A percentile compares a stretch with the other conserved stretches of the same genome.
These are phyloP conservation scores for Cygnus olor DNA, from an alignment of 2,797 vertebrate genomes.

Conservation along the genomic window DNA sequence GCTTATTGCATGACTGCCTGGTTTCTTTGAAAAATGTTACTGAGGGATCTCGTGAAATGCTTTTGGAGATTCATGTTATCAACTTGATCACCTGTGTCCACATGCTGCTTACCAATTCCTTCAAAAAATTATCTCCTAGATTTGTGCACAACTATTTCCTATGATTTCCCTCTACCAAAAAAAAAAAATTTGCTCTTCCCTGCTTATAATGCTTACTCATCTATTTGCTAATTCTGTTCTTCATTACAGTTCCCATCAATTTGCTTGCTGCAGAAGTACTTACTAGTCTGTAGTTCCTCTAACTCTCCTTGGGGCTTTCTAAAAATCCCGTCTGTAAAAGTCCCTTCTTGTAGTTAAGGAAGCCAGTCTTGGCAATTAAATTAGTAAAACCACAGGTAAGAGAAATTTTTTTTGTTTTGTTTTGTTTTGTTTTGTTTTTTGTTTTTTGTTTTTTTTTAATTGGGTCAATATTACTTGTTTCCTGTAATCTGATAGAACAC, in stretches of 20 bases:
- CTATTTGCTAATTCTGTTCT: not conserved
- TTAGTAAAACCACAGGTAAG: not conserved
- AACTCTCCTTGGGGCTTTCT: not conserved
- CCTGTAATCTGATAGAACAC: not conserved
- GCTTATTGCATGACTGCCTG: too few species aligned
- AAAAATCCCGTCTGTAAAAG: not conserved
- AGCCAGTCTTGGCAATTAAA: not conserved
- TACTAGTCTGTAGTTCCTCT: not conserved
- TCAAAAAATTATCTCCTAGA: not conserved
- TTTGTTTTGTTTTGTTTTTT: not conserved
- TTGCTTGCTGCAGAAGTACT: not conserved
- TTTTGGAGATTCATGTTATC: not conserved
- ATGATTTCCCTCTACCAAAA: not conserved
- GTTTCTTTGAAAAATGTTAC: not conserved
- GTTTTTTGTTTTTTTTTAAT: not conserved
- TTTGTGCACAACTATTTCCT: not conserved
- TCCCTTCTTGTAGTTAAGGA: not conserved
- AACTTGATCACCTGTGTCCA: not conserved
- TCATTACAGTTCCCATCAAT: not conserved
- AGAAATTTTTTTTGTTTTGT: not conserved
- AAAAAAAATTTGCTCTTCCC: not conserved
- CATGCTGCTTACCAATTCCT: not conserved
- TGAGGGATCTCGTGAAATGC: not conserved
- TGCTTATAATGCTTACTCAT: not conserved
- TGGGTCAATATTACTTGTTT: not conserved